phyloP scores from a whole-genome alignment of 92 coral and sea anemone species.

The Phenganax stokvisi region DNA sequence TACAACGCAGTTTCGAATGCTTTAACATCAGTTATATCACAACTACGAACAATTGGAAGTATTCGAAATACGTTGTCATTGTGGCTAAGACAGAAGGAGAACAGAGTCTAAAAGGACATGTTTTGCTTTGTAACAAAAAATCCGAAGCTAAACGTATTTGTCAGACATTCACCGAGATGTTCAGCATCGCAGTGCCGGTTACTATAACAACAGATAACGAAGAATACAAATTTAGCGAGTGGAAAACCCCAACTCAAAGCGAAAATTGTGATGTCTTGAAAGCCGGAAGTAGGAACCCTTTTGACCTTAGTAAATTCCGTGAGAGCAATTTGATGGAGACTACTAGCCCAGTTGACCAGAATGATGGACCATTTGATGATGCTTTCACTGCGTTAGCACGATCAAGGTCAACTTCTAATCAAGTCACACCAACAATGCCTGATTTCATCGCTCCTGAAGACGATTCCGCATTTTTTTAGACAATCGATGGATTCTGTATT shows the following conservation, averaged over 20 bases:
- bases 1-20: background rate
- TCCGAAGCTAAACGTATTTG: background rate
- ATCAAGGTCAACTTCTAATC: conserved; percentile 10
- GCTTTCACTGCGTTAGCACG: conserved; percentile 6
- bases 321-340: no score
- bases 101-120: conserved; percentile 4
- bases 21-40: conserved; percentile 11
- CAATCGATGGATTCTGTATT: background rate
- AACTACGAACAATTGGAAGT: background rate
- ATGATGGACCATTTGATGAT: background rate
- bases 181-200: background rate
- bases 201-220: background rate
- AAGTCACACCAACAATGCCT: background rate
- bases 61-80: conserved; percentile 1
- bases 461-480: background rate
- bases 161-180: conserved; percentile 5
- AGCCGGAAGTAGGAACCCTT: background rate
- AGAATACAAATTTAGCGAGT: background rate
- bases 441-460: background rate
- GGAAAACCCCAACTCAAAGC: background rate
- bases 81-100: background rate
- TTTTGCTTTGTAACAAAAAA: conserved; percentile 8
- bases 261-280: background rate
- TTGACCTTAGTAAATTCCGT: background rate
- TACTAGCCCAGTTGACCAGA: background rate